Evolutionary conservation across 92 coral and sea anemone genomes (phyloP), one percentile per base, ranked within the genome.

Genomic region (Epizoanthus fatuus): DNA sequence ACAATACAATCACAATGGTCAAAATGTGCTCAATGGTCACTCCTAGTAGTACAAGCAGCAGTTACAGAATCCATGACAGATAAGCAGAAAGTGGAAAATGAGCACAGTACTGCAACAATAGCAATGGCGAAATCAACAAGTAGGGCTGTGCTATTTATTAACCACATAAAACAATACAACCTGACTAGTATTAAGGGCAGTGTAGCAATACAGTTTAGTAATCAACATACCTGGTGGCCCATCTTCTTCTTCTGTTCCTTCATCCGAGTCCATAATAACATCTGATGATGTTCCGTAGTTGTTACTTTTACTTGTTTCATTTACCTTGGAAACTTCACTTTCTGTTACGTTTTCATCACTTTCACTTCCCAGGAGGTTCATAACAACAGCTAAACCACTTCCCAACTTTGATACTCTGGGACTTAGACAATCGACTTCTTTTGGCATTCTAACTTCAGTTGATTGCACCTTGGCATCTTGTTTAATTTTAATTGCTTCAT

Each of bases 221-320:
- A 59, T 13, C 8, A 17, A 58, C 7, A 40, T 77, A 77, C 82
- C 70, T 17, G 82, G 40, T 4, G 69, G 82, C 0, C 82, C 58
- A 60, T 62, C 82, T 77, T 59, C 81, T 57, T 75, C 69, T 62
- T 77, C 82, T 17, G 82, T 77, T 56, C 35, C 82, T 19, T 77
- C 82, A 22, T 42, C 82, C 8, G 70, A 77, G 53, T 59, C 69
- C 14, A 42, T 16, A 77, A 54, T 54, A 52, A 44, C 20, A 0
- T 42, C 44, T 39, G 71, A 12, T 77, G 71, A 39, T 60, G 35
- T 9, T 29, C 40, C 15, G 5, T 45, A 17, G 25, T 19, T 77
- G 12, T 4, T 13, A 9, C 5, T 44, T 39, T 25, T 35, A 49
- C 14, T 42, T 77, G 55, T 19, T 38, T 77, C 82, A 42, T 17